Conservation (phyloP, 1,140 invertebrate genomes). For the Drosophila ohnishii region DNA sequence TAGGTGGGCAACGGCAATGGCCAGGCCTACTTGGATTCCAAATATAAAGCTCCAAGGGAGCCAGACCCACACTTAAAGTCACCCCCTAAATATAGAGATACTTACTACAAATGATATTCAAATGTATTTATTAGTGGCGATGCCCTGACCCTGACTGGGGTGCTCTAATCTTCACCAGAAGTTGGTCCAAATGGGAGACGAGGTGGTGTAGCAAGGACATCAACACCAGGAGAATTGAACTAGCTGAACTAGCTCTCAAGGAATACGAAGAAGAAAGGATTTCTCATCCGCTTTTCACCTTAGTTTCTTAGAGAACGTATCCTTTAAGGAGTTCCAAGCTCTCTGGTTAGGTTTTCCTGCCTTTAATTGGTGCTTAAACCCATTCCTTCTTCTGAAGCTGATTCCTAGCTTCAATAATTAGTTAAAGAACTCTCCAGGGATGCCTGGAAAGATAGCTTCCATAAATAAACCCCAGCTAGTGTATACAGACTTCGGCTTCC, state of each 20-base stretch:
- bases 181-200: background rate
- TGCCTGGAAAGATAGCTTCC: background rate
- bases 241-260: too few relatives aligned
- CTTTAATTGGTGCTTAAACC: too few relatives aligned
- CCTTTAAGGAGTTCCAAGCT: too few relatives aligned
- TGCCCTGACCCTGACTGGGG: background rate
- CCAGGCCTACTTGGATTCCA: constrained; percentile 21
- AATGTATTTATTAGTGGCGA: background rate
- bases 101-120: constrained; percentile 21
- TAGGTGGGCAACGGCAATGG: background rate
- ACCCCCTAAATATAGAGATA: background rate
- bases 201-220: too few relatives aligned
- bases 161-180: background rate
- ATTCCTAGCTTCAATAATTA: too few relatives aligned
- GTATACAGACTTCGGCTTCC: background rate
- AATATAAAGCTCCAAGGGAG: background rate
- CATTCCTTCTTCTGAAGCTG: too few relatives aligned
- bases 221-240: too few relatives aligned
- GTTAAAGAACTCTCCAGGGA: too few relatives aligned
- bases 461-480: background rate
- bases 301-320: too few relatives aligned
- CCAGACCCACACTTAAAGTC: background rate
- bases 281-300: too few relatives aligned
- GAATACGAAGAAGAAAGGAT: too few relatives aligned
- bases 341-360: too few relatives aligned